phyloP scores from a whole-genome alignment of 2,888 invertebrate genomes.

The Phyllotreta cruciferae region DNA sequence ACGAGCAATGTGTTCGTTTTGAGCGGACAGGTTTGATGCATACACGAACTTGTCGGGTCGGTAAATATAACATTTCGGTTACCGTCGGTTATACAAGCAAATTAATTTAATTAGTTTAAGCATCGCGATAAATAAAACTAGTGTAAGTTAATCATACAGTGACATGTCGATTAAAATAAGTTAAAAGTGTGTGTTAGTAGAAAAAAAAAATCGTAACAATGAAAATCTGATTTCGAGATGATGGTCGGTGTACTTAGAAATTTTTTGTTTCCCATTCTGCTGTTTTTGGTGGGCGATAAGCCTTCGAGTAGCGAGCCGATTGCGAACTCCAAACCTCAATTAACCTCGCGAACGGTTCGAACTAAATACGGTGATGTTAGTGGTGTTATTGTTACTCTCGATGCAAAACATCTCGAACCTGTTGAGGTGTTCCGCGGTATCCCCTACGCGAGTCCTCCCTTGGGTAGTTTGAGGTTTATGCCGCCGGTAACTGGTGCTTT shows the following conservation, averaged over 20 bases:
- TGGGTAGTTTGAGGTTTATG: constrained; percentile 91
- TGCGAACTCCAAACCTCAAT: constrained; percentile 58
- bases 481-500: constrained; percentile 93
- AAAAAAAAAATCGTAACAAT: background rate
- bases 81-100: background rate
- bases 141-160: no score
- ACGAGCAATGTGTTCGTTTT: constrained; percentile 39
- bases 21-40: constrained; percentile 1
- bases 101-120: background rate
- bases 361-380: constrained; percentile 89
- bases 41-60: constrained; percentile 5
- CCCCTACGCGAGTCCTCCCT: constrained; percentile 92
- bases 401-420: constrained; percentile 81
- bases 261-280: background rate
- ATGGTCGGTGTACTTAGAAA: constrained; percentile 11
- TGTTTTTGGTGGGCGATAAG: constrained; percentile 13
- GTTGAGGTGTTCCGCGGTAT: constrained; percentile 94
- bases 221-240: constrained; percentile 8
- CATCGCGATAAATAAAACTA: background rate
- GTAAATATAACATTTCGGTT: constrained; percentile 2
- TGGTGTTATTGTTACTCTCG: constrained; percentile 83
- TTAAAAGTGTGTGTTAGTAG: background rate
- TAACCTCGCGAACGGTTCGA: constrained; percentile 83
- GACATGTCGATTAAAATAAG: background rate
- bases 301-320: constrained; percentile 47